phyloP scores from a whole-genome alignment of 2,797 vertebrate species.

The Margarornis squamiger region DNA sequence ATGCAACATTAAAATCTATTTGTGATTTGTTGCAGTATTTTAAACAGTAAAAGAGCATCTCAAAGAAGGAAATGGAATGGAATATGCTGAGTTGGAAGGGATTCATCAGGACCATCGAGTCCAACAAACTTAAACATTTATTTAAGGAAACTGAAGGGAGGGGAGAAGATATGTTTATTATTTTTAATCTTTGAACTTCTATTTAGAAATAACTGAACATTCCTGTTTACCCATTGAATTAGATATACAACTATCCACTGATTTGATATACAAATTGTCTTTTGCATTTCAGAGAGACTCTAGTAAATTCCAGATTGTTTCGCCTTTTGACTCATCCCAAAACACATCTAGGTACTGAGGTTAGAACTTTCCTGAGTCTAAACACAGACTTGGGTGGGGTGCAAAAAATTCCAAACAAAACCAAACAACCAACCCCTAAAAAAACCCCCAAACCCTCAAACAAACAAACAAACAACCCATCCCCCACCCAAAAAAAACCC shows the following conservation, averaged over 20 bases:
- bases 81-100: not conserved
- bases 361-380: not conserved
- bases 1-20: not conserved
- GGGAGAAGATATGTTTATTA: not conserved
- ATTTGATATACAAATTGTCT: not conserved
- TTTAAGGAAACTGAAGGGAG: not conserved
- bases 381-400: not conserved
- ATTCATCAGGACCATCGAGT: not conserved
- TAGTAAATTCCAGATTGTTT: not conserved
- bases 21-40: not conserved
- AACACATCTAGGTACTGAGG: not conserved
- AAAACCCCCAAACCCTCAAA: not conserved
- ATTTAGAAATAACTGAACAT: not conserved
- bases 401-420: not conserved
- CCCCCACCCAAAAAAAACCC: not conserved
- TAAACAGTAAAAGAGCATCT: not conserved
- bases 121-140: not conserved
- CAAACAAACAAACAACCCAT: too few species aligned
- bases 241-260: not conserved
- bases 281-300: not conserved
- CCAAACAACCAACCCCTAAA: not conserved
- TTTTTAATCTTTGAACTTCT: not conserved
- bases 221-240: not conserved
- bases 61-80: not conserved
- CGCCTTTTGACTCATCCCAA: not conserved